These are phyloP conservation scores for Carabus problematicus DNA, from an alignment of 2,888 invertebrate genomes.

Conservation along the genomic window DNA sequence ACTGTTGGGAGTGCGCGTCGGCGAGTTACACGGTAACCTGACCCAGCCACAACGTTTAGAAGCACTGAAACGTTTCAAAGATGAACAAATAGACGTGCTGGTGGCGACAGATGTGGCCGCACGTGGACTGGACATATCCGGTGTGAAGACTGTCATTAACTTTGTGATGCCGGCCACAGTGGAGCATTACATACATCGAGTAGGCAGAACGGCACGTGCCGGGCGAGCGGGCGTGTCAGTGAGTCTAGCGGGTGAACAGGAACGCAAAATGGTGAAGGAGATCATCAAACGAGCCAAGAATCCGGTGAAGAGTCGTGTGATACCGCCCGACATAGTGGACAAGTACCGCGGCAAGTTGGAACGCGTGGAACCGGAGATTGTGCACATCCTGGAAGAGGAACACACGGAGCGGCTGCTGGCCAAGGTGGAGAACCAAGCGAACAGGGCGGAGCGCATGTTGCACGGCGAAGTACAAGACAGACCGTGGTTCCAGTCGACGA, in stretches of 20 bases:
- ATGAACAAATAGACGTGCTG: constrained; percentile 78
- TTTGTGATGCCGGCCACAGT: constrained; percentile 93
- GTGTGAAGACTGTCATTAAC: constrained; percentile 96
- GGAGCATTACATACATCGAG: constrained; percentile 96
- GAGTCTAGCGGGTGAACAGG: constrained; percentile 92
- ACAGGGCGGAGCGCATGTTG: constrained; percentile 72
- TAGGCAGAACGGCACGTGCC: constrained; percentile 95
- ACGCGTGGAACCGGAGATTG: constrained; percentile 80
- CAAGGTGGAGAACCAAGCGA: constrained; percentile 84
- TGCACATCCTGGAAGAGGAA: constrained; percentile 83
- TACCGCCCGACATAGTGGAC: constrained; percentile 87
- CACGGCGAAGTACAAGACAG: constrained; percentile 59
- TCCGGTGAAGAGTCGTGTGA: constrained; percentile 85
- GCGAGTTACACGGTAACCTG: constrained; percentile 93
- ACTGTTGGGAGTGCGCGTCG: constrained; percentile 84
- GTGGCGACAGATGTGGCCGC: constrained; percentile 96
- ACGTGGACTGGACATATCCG: constrained; percentile 91
- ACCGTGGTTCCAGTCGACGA: constrained; percentile 87
- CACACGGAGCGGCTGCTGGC: constrained; percentile 81
- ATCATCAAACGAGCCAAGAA: constrained; percentile 86
- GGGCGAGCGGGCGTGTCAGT: constrained; percentile 93
- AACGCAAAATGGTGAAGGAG: constrained; percentile 89
- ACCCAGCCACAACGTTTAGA: constrained; percentile 95
- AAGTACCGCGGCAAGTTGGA: constrained; percentile 82
- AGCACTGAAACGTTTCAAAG: constrained; percentile 86